phyloP scores from a whole-genome alignment of 2,113 vertebrate genomes.

The Aegypius monachus region DNA sequence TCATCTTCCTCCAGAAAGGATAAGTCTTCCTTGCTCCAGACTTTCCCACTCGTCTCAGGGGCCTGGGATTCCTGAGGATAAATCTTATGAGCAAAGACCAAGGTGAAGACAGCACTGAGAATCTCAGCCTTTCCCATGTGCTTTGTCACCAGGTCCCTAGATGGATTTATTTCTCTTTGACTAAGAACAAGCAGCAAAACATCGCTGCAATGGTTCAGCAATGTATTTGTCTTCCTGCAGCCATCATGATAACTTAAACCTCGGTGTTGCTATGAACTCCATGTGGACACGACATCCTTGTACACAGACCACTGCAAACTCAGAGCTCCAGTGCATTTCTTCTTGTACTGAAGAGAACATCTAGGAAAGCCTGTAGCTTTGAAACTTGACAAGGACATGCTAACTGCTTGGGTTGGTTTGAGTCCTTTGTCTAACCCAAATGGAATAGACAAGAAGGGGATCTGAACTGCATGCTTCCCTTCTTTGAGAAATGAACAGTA shows the following conservation, averaged over 20 bases:
- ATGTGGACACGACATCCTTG: neutral
- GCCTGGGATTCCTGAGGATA: neutral
- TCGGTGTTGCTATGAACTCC: neutral
- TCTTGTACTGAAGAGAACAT: neutral
- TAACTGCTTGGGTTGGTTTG: neutral
- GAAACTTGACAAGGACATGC: neutral
- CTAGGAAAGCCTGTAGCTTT: neutral
- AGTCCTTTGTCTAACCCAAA: neutral
- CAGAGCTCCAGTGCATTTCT: neutral
- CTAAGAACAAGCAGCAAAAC: neutral
- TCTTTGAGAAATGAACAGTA: accelerated
- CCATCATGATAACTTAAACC: neutral
- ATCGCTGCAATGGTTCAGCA: neutral
- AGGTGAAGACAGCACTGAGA: neutral
- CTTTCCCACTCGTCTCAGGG: neutral
- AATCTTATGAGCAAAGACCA: neutral
- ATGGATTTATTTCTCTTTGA: neutral
- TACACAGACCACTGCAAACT: neutral
- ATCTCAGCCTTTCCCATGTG: neutral
- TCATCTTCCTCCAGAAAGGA: neutral
- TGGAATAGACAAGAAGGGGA: neutral
- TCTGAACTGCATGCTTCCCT: neutral
- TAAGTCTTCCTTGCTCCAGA: neutral
- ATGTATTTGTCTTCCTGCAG: neutral
- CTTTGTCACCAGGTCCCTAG: neutral